These are phyloP conservation scores for Drosophila kanekoi DNA, from an alignment of 2,888 invertebrate genomes.

Conservation along the genomic window DNA sequence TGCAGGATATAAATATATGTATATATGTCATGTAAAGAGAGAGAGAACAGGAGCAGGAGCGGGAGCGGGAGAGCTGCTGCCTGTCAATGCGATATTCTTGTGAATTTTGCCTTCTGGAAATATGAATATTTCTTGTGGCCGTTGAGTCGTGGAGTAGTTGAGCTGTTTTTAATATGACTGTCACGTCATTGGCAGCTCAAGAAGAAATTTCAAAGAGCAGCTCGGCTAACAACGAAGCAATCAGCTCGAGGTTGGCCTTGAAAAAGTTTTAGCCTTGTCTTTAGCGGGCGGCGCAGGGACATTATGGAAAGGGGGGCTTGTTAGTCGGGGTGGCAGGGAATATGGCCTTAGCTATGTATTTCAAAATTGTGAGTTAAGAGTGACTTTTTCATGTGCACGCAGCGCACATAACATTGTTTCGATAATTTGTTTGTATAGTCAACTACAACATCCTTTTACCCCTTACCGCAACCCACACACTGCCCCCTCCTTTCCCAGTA, in stretches of 20 bases:
- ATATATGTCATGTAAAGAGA: not conserved
- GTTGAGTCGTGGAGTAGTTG: not conserved
- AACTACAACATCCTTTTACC: constrained; percentile 19
- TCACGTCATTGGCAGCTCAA: constrained; percentile 58
- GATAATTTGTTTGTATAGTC: constrained; percentile 72
- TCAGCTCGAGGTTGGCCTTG: constrained; percentile 60
- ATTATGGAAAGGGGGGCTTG: not conserved
- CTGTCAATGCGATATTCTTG: constrained; percentile 13
- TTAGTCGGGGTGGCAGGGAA: constrained; percentile 9
- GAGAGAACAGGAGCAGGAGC: not conserved
- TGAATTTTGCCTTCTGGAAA: constrained; percentile 4
- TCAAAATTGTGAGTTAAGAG: constrained; percentile 32
- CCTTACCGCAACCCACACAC: not conserved
- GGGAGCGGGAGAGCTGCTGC: not conserved
- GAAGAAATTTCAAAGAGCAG: constrained; percentile 46
- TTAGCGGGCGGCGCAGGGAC: not conserved
- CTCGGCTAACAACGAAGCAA: constrained; percentile 34
- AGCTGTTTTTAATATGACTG: constrained; percentile 45
- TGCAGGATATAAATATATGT: not conserved
- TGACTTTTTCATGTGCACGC: constrained; percentile 50
- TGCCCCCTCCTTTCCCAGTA: not conserved
- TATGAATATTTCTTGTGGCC: constrained; percentile 18
- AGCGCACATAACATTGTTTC: constrained; percentile 65
- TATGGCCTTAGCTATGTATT: constrained; percentile 27
- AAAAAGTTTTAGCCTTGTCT: constrained; percentile 62